Conservation (phyloP, 2,113 vertebrate species). For the Entosphenus tridentatus region DNA sequence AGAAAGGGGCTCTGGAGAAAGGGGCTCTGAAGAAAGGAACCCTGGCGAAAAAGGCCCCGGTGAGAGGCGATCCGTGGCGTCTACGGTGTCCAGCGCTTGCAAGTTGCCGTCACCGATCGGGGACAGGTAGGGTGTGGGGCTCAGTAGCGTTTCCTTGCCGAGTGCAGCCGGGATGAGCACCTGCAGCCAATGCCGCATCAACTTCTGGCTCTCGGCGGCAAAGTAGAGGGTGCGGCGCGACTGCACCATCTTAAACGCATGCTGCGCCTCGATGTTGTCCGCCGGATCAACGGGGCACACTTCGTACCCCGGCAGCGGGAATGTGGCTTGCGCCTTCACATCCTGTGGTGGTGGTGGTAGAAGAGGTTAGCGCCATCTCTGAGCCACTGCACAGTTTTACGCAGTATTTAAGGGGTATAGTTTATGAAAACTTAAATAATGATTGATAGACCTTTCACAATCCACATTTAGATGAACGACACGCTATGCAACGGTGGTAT, state of each 20-base stretch:
- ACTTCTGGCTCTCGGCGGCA: slow-evolving; percentile 51
- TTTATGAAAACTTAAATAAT: too few relatives aligned
- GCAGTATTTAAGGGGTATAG: too few relatives aligned
- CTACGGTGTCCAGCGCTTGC: too few relatives aligned
- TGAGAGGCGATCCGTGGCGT: too few relatives aligned
- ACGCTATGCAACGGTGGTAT: too few relatives aligned
- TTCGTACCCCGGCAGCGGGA: slow-evolving; percentile 61
- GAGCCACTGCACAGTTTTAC: background rate
- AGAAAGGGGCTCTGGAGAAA: too few relatives aligned
- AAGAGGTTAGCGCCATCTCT: background rate
- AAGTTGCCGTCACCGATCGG: too few relatives aligned
- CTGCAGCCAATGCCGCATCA: slow-evolving; percentile 53
- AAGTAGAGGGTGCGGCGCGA: slow-evolving; percentile 65
- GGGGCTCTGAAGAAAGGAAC: too few relatives aligned
- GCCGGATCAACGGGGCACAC: slow-evolving; percentile 42
- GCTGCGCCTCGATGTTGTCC: slow-evolving; percentile 47
- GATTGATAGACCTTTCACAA: too few relatives aligned
- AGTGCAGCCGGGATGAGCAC: slow-evolving; percentile 39
- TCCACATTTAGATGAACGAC: too few relatives aligned
- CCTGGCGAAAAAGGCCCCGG: too few relatives aligned
- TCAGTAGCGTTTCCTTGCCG: slow-evolving; percentile 27
- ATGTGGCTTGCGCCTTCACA: slow-evolving; percentile 57
- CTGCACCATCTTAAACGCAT: slow-evolving; percentile 61
- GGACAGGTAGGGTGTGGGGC: too few relatives aligned
- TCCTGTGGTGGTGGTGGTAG: slow-evolving; percentile 23